These are phyloP conservation scores for Hassar affinis DNA, from an alignment of 2,113 vertebrate species.

Conservation along the genomic window DNA sequence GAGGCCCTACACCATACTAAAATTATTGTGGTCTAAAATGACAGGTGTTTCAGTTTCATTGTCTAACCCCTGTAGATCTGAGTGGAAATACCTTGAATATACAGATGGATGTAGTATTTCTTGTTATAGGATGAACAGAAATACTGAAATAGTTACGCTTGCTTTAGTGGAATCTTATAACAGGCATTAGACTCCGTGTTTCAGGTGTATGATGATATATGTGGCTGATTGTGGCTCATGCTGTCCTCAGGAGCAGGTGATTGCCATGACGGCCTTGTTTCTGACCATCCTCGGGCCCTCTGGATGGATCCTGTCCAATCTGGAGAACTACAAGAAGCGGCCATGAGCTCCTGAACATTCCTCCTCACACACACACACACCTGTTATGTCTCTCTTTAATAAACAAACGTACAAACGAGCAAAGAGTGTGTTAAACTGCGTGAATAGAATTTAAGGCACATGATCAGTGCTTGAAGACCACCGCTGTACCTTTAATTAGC, in stretches of 20 bases:
- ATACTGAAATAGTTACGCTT: too few species aligned
- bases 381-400: conserved; percentile 32
- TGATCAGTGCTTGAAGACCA: too few species aligned
- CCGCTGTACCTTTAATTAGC: neutral
- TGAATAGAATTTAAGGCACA: neutral
- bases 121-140: too few species aligned
- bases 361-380: neutral
- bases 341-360: conserved; percentile 10
- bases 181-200: too few species aligned
- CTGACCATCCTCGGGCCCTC: conserved; percentile 61
- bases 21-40: too few species aligned
- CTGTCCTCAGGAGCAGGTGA: conserved; percentile 69
- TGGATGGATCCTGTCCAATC: conserved; percentile 69
- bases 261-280: conserved; percentile 46
- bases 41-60: too few species aligned
- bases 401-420: conserved; percentile 40
- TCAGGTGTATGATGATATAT: too few species aligned
- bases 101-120: too few species aligned
- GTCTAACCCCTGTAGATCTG: too few species aligned
- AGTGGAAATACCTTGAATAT: too few species aligned
- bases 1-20: too few species aligned
- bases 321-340: conserved; percentile 69
- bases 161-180: neutral
- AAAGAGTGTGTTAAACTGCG: neutral
- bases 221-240: neutral